Percentiles rank a stretch among this genome's conserved stretches.
Evolutionary conservation across 2,797 vertebrate genomes (phyloP).

Genomic region (Erithacus rubecula): DNA sequence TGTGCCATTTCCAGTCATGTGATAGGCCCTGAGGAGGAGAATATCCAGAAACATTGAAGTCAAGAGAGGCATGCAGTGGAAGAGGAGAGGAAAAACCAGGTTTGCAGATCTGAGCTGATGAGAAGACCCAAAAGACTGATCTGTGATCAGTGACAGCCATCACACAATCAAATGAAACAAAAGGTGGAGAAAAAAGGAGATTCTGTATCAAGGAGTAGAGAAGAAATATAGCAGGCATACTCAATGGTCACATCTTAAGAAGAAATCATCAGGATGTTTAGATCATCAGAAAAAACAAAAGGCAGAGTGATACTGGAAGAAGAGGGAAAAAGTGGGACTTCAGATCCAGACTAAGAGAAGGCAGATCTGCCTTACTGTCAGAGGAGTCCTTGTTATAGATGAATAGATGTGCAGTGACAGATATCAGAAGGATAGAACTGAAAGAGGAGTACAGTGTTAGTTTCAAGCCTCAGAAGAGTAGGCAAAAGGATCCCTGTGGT

Average conservation of each 20-base stretch:
- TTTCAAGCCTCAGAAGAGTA: not conserved
- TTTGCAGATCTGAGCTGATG: not conserved
- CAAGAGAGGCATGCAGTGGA: not conserved
- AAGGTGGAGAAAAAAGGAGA: not conserved
- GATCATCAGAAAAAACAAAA: not conserved
- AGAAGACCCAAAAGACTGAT: not conserved
- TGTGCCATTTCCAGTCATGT: not conserved
- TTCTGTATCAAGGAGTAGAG: not conserved
- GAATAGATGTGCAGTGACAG: not conserved
- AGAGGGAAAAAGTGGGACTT: not conserved
- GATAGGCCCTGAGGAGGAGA: not conserved
- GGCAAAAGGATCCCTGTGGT: not conserved
- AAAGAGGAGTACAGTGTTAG: not conserved
- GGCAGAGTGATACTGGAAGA: not conserved
- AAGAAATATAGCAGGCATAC: not conserved
- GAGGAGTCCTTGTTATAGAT: not conserved
- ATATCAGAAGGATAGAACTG: not conserved
- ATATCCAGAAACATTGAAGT: not conserved
- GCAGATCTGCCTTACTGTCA: not conserved
- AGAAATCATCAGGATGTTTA: not conserved
- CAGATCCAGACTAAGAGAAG: not conserved
- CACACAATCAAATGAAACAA: not conserved
- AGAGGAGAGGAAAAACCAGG: not conserved
- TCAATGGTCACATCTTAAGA: not conserved
- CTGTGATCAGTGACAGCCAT: not conserved